Percentiles rank a stretch among this genome's conserved stretches.
phyloP scores from a whole-genome alignment of 2,888 invertebrate genomes.

The Eubasilissa splendida region DNA sequence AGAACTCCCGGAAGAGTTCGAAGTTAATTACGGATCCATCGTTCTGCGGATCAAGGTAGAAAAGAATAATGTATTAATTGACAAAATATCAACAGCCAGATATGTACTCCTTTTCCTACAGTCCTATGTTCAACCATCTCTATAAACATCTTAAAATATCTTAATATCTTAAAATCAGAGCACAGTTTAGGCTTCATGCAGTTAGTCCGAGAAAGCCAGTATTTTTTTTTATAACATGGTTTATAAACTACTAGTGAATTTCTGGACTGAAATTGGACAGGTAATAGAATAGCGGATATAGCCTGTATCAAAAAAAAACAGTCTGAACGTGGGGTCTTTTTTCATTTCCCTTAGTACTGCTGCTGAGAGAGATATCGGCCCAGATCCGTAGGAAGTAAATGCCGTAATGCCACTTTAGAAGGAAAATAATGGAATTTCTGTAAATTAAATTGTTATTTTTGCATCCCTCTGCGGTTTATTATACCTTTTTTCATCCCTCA shows the following conservation, averaged over 20 bases:
- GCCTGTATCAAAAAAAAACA: conserved; percentile 4
- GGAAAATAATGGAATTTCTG: conserved; percentile 11
- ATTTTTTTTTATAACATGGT: neutral
- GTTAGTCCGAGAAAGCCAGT: too few species aligned
- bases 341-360: conserved; percentile 6
- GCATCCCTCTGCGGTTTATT: neutral
- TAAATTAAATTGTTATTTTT: conserved; percentile 27
- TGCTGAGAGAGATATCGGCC: conserved; percentile 28
- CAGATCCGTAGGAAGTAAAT: conserved; percentile 21
- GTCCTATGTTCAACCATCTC: too few species aligned
- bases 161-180: too few species aligned
- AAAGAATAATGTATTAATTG: too few species aligned
- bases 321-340: conserved; percentile 7
- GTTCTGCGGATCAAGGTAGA: too few species aligned
- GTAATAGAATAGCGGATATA: conserved; percentile 17
- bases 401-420: conserved; percentile 22
- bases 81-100: too few species aligned
- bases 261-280: neutral
- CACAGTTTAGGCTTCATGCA: too few species aligned
- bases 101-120: too few species aligned
- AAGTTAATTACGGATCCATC: too few species aligned
- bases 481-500: neutral
- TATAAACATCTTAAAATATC: too few species aligned
- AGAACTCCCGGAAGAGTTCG: too few species aligned
- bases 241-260: neutral